These are phyloP conservation scores for Ficedula albicollis DNA, from an alignment of 2,797 vertebrate species.

Conservation along the genomic window DNA sequence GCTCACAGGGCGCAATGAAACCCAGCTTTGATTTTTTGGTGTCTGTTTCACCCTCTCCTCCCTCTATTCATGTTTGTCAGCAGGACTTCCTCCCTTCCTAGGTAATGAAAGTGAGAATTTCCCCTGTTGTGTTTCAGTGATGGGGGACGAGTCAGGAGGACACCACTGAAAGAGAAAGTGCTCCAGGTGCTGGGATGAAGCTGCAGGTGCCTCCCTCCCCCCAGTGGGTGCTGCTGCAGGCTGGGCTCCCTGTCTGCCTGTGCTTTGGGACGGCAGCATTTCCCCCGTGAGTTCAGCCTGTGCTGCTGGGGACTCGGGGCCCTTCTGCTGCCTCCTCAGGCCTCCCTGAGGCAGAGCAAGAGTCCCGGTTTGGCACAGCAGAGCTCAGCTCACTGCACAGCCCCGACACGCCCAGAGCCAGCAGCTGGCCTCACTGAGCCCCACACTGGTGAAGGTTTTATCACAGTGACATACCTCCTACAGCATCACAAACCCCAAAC, in stretches of 20 bases:
- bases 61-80: not conserved
- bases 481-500: not conserved
- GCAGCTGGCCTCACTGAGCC: not conserved
- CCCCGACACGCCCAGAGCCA: not conserved
- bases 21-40: not conserved
- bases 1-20: not conserved
- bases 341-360: too few relatives aligned
- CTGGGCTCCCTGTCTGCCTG: not conserved
- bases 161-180: not conserved
- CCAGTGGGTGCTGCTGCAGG: rapidly evolving
- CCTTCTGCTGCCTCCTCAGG: too few relatives aligned
- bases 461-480: not conserved
- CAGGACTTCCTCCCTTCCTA: not conserved
- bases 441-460: not conserved
- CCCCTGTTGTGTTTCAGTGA: not conserved
- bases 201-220: not conserved
- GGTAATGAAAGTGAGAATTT: not conserved
- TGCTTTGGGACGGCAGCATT: too few relatives aligned
- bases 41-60: not conserved
- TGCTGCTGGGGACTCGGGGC: too few relatives aligned
- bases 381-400: not conserved
- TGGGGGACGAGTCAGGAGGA: not conserved
- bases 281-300: too few relatives aligned
- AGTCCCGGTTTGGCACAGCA: not conserved
- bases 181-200: not conserved